phyloP scores from a whole-genome alignment of 1,140 invertebrate species.

The Hormaphis cornu region DNA sequence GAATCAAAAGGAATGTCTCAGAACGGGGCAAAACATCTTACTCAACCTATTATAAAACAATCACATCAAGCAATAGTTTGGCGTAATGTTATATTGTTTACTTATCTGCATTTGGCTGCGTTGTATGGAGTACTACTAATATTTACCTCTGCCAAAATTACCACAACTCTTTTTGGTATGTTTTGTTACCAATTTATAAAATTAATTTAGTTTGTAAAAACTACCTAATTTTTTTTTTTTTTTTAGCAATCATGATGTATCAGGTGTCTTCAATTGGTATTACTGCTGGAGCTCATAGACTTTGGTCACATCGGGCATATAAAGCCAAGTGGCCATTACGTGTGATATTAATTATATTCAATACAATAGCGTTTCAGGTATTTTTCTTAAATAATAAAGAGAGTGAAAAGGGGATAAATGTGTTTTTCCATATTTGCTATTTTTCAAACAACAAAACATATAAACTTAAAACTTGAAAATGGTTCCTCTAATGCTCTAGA shows the following conservation, averaged over 20 bases:
- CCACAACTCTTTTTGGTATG: slow-evolving; percentile 64
- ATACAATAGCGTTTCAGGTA: slow-evolving; percentile 34
- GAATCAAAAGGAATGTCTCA: not conserved
- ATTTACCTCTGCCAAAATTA: slow-evolving; percentile 49
- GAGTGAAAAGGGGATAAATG: too few relatives aligned
- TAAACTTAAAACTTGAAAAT: too few relatives aligned
- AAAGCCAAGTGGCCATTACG: slow-evolving; percentile 83
- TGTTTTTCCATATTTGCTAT: too few relatives aligned
- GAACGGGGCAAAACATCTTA: not conserved
- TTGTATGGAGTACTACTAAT: slow-evolving; percentile 61
- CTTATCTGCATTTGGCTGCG: slow-evolving; percentile 57
- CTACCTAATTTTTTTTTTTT: not conserved
- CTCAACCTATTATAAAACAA: not conserved
- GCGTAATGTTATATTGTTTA: slow-evolving; percentile 82
- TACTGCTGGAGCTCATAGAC: slow-evolving; percentile 86
- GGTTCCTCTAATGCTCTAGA: too few relatives aligned
- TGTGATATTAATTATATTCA: slow-evolving; percentile 58
- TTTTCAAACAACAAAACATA: too few relatives aligned
- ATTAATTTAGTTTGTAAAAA: too few relatives aligned
- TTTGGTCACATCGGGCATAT: slow-evolving; percentile 90
- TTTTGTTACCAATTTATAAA: too few relatives aligned
- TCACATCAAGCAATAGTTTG: slow-evolving; percentile 55
- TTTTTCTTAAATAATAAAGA: not conserved
- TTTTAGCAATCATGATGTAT: slow-evolving; percentile 50
- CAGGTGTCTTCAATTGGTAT: slow-evolving; percentile 66